phyloP scores from a whole-genome alignment of 2,888 invertebrate species.

The Omphaloscelis lunosa region DNA sequence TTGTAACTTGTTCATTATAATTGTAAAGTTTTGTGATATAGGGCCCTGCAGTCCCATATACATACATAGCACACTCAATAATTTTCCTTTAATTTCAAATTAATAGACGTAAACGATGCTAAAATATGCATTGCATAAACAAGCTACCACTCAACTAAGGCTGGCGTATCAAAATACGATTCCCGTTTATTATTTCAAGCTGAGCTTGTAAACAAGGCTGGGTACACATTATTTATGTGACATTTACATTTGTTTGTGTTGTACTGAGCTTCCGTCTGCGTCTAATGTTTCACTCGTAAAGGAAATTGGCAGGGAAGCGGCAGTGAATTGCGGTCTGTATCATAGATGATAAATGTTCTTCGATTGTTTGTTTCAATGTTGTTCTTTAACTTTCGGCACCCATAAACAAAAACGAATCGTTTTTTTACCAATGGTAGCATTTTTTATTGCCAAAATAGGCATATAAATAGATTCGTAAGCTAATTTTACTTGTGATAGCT shows the following conservation, averaged over 20 bases:
- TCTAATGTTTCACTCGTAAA: slow-evolving; percentile 38
- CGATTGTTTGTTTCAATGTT: slow-evolving; percentile 17
- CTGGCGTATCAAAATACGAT: slow-evolving; percentile 54
- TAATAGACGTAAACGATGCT: slow-evolving; percentile 20
- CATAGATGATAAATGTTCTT: slow-evolving; percentile 28
- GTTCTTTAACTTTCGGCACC: neutral
- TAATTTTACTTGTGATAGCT: too few relatives aligned
- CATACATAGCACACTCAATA: neutral
- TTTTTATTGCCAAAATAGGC: too few relatives aligned
- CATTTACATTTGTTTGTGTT: slow-evolving; percentile 58
- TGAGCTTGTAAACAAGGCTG: slow-evolving; percentile 50
- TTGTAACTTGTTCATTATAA: too few relatives aligned
- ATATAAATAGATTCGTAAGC: too few relatives aligned
- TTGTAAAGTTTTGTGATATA: neutral
- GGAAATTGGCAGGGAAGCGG: slow-evolving; percentile 39
- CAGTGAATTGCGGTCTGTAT: slow-evolving; percentile 44
- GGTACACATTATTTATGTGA: slow-evolving; percentile 43
- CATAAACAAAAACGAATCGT: too few relatives aligned
- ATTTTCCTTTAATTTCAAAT: neutral
- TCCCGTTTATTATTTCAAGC: slow-evolving; percentile 56
- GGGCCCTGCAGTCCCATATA: neutral
- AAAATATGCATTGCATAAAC: slow-evolving; percentile 40
- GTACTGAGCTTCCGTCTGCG: slow-evolving; percentile 27
- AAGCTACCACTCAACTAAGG: slow-evolving; percentile 13
- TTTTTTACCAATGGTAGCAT: too few relatives aligned